phyloP scores from a whole-genome alignment of 2,113 vertebrate genomes.

The Phaetusa simplex region DNA sequence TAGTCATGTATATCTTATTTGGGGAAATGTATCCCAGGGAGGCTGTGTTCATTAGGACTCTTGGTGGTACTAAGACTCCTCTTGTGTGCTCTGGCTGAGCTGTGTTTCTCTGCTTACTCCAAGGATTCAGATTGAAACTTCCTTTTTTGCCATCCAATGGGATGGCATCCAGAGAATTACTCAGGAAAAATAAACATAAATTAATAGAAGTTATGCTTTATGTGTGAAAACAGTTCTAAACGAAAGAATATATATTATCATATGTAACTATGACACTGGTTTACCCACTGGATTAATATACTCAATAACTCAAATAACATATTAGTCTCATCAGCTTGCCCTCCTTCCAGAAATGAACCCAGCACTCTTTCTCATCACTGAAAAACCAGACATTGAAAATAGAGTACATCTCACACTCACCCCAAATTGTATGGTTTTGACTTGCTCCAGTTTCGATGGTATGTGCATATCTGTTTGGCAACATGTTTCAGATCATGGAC shows the following conservation, averaged over 20 bases:
- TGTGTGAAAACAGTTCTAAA: not conserved
- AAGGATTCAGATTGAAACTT: not conserved
- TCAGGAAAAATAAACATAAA: not conserved
- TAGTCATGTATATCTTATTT: not conserved
- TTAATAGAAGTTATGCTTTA: not conserved
- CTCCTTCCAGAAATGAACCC: not conserved
- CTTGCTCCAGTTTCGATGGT: not conserved
- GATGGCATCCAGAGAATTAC: not conserved
- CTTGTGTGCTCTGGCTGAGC: not conserved
- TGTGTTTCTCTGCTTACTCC: not conserved
- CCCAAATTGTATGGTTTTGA: not conserved
- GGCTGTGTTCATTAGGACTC: not conserved
- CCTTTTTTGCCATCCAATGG: accelerated
- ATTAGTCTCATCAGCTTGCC: not conserved
- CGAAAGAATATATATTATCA: not conserved
- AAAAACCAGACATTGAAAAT: not conserved
- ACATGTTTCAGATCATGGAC: not conserved
- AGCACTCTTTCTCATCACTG: not conserved
- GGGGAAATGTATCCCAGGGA: not conserved
- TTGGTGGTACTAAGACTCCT: not conserved
- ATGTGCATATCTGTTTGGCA: not conserved
- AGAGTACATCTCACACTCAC: not conserved
- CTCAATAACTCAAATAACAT: not conserved
- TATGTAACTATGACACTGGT: not conserved
- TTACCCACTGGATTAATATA: not conserved